These are phyloP conservation scores for Sorex araneus DNA, from an alignment of 2,113 vertebrate genomes.

Conservation along the genomic window DNA sequence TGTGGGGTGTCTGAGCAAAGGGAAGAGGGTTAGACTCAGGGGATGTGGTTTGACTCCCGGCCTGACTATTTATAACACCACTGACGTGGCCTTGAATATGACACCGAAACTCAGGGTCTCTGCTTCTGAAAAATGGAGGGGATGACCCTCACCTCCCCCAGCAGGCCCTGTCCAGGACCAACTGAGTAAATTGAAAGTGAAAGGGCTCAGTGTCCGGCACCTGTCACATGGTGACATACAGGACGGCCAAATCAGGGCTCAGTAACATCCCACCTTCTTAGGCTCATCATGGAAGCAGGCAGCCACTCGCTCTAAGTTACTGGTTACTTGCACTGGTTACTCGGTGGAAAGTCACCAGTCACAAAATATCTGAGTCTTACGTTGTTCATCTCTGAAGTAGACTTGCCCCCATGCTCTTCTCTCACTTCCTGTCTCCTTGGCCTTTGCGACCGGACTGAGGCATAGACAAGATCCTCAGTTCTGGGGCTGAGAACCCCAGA, in stretches of 20 bases:
- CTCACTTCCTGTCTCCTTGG: not conserved
- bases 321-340: no score
- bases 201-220: not conserved
- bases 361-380: not conserved
- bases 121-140: not conserved
- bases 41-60: conserved; percentile 37
- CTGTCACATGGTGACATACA: not conserved
- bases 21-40: not conserved
- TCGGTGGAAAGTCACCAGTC: not conserved
- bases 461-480: not conserved
- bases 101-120: not conserved
- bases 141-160: not conserved
- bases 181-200: not conserved
- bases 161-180: not conserved
- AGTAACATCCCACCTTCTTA: not conserved
- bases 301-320: not conserved
- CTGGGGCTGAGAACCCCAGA: no score
- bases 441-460: not conserved
- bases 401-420: not conserved
- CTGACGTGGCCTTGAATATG: not conserved
- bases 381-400: conserved; percentile 15
- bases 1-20: conserved; percentile 25
- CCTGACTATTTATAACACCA: not conserved
- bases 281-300: not conserved
- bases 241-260: not conserved